Evolutionary conservation across 2,888 invertebrate species (phyloP).

Genomic region (Andrena bicolor): DNA sequence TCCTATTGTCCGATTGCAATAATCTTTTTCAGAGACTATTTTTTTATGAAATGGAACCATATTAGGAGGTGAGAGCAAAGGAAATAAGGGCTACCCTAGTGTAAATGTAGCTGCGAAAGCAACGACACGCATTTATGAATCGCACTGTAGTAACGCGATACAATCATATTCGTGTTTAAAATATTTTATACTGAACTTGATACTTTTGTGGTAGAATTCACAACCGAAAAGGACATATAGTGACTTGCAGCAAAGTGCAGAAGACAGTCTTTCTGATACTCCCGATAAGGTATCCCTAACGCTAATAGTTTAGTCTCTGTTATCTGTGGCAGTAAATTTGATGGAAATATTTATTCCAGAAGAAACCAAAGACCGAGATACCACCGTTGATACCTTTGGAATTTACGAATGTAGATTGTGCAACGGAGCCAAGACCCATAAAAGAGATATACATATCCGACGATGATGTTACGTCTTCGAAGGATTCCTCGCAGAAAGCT

Average conservation of each 20-base stretch:
- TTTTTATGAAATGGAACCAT: too few species aligned
- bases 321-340: background rate
- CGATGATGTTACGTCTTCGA: slow-evolving; percentile 57
- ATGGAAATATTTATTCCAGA: slow-evolving; percentile 61
- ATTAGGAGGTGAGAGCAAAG: too few species aligned
- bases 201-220: slow-evolving; percentile 31
- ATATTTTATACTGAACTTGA: background rate
- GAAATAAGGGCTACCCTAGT: too few species aligned
- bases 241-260: slow-evolving; percentile 34
- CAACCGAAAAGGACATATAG: slow-evolving; percentile 48
- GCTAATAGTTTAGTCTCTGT: background rate
- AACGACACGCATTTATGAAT: background rate
- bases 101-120: too few species aligned
- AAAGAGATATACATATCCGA: slow-evolving; percentile 61
- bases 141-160: background rate
- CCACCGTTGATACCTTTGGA: slow-evolving; percentile 51
- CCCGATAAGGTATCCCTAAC: slow-evolving; percentile 52
- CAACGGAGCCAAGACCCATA: slow-evolving; percentile 14
- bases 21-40: too few species aligned
- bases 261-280: slow-evolving; percentile 47
- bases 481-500: slow-evolving; percentile 52
- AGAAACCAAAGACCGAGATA: slow-evolving; percentile 62
- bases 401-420: slow-evolving; percentile 24
- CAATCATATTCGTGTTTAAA: background rate
- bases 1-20: too few species aligned